These are phyloP conservation scores for Sepiola atlantica DNA, from an alignment of 2,888 invertebrate species.

Conservation along the genomic window DNA sequence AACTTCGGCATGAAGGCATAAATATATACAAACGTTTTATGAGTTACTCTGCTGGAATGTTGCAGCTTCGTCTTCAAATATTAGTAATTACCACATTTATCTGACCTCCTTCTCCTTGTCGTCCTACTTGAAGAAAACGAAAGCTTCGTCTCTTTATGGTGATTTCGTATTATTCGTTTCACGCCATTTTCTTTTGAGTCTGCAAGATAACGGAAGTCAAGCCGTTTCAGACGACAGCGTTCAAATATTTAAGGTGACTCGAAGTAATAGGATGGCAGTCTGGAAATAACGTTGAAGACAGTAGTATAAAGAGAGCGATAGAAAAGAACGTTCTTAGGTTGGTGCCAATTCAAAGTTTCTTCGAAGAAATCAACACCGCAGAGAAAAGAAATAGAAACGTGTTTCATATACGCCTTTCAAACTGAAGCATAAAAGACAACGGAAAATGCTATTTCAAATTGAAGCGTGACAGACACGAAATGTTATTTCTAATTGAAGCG, in stretches of 20 bases:
- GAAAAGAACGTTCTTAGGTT: neutral
- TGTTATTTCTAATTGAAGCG: too few species aligned
- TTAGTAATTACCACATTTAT: neutral
- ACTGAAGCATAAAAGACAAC: too few species aligned
- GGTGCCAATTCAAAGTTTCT: neutral
- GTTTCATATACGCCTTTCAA: too few species aligned
- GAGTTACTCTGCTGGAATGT: neutral
- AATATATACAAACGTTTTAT: neutral
- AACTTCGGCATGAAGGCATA: neutral
- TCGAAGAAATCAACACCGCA: neutral
- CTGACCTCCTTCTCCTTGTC: too few species aligned
- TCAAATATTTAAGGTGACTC: neutral
- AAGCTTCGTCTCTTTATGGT: neutral
- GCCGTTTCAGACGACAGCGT: neutral
- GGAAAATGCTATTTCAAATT: too few species aligned
- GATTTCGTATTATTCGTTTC: neutral
- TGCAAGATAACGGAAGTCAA: neutral
- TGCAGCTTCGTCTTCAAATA: neutral
- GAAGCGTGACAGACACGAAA: too few species aligned
- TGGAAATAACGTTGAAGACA: neutral
- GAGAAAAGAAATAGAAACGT: neutral
- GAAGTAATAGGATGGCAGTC: neutral
- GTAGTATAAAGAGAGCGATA: neutral
- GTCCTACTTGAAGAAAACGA: neutral
- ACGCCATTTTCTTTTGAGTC: neutral